Evolutionary conservation across 1,140 invertebrate species (phyloP).

Genomic region (Neodiprion pinetum): DNA sequence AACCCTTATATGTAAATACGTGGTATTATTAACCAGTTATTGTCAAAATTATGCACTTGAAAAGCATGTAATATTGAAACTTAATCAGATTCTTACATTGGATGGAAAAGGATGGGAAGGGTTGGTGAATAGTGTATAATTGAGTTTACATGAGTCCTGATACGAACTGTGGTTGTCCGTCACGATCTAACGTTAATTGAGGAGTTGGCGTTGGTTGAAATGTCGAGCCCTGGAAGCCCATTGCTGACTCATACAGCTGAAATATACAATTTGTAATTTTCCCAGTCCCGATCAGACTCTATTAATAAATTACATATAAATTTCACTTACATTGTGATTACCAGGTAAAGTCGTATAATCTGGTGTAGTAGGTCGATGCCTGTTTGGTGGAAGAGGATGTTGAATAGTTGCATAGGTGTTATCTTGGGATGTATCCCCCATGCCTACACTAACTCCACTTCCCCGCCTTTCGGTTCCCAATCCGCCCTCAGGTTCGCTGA

Average conservation of each 20-base stretch:
- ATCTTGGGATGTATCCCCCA: conserved; percentile 67
- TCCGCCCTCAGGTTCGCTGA: conserved; percentile 76
- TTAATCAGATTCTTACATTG: not conserved
- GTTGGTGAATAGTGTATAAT: not conserved
- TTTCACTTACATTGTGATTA: conserved; percentile 53
- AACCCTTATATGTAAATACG: not conserved
- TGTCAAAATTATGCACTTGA: conserved; percentile 7
- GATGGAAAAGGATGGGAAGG: not conserved
- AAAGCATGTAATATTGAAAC: not conserved
- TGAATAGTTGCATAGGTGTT: conserved; percentile 90
- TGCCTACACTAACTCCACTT: conserved; percentile 58
- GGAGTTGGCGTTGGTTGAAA: conserved; percentile 67
- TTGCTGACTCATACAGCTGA: conserved; percentile 70
- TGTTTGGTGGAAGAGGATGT: conserved; percentile 64
- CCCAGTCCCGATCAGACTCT: conserved; percentile 38
- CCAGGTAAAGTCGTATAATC: conserved; percentile 77
- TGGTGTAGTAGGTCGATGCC: conserved; percentile 66
- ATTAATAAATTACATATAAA: conserved; percentile 34
- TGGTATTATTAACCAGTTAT: conserved; percentile 1
- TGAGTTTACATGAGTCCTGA: conserved; percentile 71
- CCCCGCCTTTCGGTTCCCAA: conserved; percentile 61
- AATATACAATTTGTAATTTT: conserved; percentile 48
- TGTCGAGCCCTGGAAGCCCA: conserved; percentile 75
- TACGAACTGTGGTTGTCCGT: conserved; percentile 73
- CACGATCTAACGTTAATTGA: conserved; percentile 66